A percentile compares a stretch with the other conserved stretches of the same genome.
These are phyloP conservation scores for Otolemur crassicaudatus DNA, from an alignment of 2,797 vertebrate species.

Conservation along the genomic window DNA sequence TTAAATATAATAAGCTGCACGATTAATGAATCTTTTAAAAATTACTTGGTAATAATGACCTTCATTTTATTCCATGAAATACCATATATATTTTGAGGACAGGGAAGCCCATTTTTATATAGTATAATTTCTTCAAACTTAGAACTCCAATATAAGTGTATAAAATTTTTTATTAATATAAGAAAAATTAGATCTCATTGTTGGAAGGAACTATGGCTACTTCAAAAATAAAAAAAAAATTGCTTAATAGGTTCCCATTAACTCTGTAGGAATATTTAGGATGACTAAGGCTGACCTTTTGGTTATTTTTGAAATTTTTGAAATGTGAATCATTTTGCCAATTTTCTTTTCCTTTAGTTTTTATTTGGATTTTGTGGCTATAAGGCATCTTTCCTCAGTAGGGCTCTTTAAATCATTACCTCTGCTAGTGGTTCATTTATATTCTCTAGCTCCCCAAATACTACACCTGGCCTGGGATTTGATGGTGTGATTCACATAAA, in stretches of 20 bases:
- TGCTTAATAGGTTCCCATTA: background rate
- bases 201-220: background rate
- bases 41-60: background rate
- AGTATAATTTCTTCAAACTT: background rate
- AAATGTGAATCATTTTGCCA: conserved; percentile 36
- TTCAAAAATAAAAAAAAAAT: background rate
- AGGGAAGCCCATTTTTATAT: background rate
- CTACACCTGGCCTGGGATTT: background rate
- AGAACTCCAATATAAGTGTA: background rate
- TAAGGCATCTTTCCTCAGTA: background rate
- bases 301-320: conserved; percentile 44
- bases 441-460: rapidly evolving
- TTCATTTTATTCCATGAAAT: conserved; percentile 34
- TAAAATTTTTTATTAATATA: background rate
- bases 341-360: conserved; percentile 49
- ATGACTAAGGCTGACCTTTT: conserved; percentile 55
- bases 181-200: conserved; percentile 34
- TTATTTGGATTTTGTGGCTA: conserved; percentile 29
- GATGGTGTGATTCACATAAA: background rate
- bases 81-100: background rate
- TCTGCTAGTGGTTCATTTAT: background rate
- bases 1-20: background rate
- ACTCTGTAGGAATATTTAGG: conserved; percentile 38
- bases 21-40: background rate
- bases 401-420: background rate